phyloP scores from a whole-genome alignment of 2,888 invertebrate genomes.

The Didymodactylos carnosus region DNA sequence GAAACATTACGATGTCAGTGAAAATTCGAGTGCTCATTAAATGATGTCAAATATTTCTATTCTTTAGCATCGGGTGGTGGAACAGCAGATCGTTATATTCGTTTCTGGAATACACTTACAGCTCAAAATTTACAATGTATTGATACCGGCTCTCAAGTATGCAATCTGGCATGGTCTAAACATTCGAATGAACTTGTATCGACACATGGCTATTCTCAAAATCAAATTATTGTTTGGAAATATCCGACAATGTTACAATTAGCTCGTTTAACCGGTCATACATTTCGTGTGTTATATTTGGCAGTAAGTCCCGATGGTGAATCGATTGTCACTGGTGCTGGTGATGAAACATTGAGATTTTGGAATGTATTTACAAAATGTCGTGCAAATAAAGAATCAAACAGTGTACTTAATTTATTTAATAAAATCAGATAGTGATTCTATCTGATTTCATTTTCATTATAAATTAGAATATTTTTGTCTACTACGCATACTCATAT shows the following conservation, averaged over 20 bases:
- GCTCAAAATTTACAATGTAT: conserved; percentile 94
- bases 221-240: conserved; percentile 96
- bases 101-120: conserved; percentile 94
- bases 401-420: not conserved
- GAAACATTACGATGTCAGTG: no score
- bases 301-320: conserved; percentile 90
- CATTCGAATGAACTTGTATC: conserved; percentile 81
- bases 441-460: no score
- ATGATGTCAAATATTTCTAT: no score
- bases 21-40: no score
- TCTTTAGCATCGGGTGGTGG: conserved; percentile 69
- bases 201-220: conserved; percentile 81
- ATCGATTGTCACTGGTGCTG: conserved; percentile 93
- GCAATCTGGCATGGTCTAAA: conserved; percentile 94
- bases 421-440: not conserved
- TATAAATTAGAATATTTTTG: no score
- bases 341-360: conserved; percentile 87
- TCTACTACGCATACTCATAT: no score
- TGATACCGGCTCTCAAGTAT: conserved; percentile 84
- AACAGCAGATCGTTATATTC: conserved; percentile 85
- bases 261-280: conserved; percentile 86
- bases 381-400: conserved; percentile 41
- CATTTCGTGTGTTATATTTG: conserved; percentile 77
- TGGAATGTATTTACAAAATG: conserved; percentile 99
- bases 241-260: conserved; percentile 89